Base-by-base conservation (phyloP, 2,797 vertebrate species). In the Pipistrellus pygmaeus region DNA sequence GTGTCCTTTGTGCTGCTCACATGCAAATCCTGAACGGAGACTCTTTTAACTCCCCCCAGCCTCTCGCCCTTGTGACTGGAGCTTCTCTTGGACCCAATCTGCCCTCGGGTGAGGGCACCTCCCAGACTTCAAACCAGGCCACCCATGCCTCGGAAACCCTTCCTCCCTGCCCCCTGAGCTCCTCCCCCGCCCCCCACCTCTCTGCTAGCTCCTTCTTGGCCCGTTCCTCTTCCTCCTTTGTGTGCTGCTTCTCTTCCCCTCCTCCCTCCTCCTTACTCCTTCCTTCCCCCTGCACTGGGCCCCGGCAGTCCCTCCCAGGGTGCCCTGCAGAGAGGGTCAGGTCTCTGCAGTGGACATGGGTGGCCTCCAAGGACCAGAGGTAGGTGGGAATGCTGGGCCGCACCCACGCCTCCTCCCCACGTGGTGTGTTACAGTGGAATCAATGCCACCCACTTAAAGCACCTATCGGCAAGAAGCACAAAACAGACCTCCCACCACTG, bases 361-460 rank as follows among this genome's bases (percentile, higher is more conserved):
- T 21, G 32, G 27, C 14, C 35, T 51, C 8, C 6, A 2, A 71
- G 66, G 32, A 41, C 71, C 81, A 60, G 32, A 44, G 55, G 23
- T 15, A 14, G 21, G 5, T 14, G 9, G 64, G 25, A 35, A 46
- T 3, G 0, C 5, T 18, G 23, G 46, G 30, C 23, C 41, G 60
- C 35, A 41, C 23, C 60, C 68, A 87, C 14, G 38, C 7, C 13
- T 53, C 32, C 77, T 62, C 46, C 57, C 35, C 44, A 32, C 69
- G 2, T 35, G 20, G 32, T 1, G 2, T 10, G 27, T 38, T 8
- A n/a, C 21, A 5, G 9, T 0, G 27, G 62, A 73, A 71, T 35
- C 66, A 18, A 0, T 14, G 25, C 27, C 5, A 10, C 25, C 76
- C 71, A 44, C 64, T 13, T 25, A 71, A 25, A 76, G n/a, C n/a